Evolutionary conservation across 2,888 invertebrate species (phyloP).

Genomic region (Doris montereyensis): DNA sequence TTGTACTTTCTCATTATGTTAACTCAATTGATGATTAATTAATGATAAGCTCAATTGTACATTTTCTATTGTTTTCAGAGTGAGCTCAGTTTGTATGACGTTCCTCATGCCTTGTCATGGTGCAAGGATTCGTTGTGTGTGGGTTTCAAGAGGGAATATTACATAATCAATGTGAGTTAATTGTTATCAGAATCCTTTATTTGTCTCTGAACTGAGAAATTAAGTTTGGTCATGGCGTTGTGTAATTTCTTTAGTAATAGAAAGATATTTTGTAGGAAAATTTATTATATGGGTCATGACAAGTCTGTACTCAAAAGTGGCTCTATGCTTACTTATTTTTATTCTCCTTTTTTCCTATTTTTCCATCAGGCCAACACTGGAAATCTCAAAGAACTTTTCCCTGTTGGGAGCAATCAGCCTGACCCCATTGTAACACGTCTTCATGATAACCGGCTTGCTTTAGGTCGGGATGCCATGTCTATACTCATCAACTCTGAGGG

Average conservation of each 20-base stretch:
- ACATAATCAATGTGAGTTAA: slow-evolving; percentile 81
- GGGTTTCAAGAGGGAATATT: slow-evolving; percentile 88
- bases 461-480: slow-evolving; percentile 90
- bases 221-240: too few relatives aligned
- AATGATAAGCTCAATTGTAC: neutral
- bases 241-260: too few relatives aligned
- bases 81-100: slow-evolving; percentile 85
- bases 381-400: slow-evolving; percentile 86
- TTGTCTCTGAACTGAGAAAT: too few relatives aligned
- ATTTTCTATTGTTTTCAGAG: slow-evolving; percentile 53
- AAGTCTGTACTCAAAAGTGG: too few relatives aligned
- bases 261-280: too few relatives aligned
- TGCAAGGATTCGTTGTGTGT: slow-evolving; percentile 88
- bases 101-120: slow-evolving; percentile 87
- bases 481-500: slow-evolving; percentile 87
- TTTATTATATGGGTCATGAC: too few relatives aligned
- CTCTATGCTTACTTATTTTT: too few relatives aligned
- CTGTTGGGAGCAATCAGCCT: slow-evolving; percentile 72
- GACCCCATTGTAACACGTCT: slow-evolving; percentile 73
- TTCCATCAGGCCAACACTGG: slow-evolving; percentile 73
- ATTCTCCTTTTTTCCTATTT: neutral
- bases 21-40: neutral
- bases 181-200: too few relatives aligned
- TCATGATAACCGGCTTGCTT: slow-evolving; percentile 77
- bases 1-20: neutral